Evolutionary conservation across 2,113 vertebrate genomes (phyloP), one percentile per base, ranked within the genome.

Genomic region (Rhinogobius similis): DNA sequence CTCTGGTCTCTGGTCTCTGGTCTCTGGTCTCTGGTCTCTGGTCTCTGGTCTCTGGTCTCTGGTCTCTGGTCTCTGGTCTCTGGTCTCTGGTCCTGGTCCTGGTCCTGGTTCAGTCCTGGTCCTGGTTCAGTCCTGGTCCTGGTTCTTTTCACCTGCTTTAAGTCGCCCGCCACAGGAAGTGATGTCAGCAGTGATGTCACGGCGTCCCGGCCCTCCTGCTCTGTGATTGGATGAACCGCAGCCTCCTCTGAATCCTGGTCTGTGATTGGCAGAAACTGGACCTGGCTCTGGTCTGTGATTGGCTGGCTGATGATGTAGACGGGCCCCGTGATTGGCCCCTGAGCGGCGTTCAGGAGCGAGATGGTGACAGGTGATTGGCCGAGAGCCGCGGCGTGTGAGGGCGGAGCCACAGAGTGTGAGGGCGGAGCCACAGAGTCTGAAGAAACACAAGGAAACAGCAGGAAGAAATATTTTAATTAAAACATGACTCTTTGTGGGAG

Each of bases 241-340:
- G 11, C 48, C n/a, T 23, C 21, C 23, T 55, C 23, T 12, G 52
- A 5, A 5, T 26, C 52, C 48, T 12, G 26, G 1, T 29, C 55
- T 5, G 26, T 9, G 14, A 58, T 58, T 20, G 55, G 55, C 26
- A 27, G 26, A 29, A 29, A 26, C 55, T 18, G 55, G 55, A 55
- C 52, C 0, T 13, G 21, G 23, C 6, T 77, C 68, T 68, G 73
- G 12, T n/a, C 65, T 20, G 20, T 13, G 61, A 70, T 1, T 61
- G 77, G 75, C 36, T 64, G 67, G 65, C 72, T 75, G 77, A 82
- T 61, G 73, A 84, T 76, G 67, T 84, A 56, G 29, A 75, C 26
- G 21, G 58, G 14, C 23, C 10, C 18, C 26, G 53, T 18, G 65
- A 62, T 10, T 0, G 64, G 21, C 46, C 20, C 36, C 11, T 11